Conservation (phyloP, 2,797 vertebrate genomes). For the Crocidura indochinensis region DNA sequence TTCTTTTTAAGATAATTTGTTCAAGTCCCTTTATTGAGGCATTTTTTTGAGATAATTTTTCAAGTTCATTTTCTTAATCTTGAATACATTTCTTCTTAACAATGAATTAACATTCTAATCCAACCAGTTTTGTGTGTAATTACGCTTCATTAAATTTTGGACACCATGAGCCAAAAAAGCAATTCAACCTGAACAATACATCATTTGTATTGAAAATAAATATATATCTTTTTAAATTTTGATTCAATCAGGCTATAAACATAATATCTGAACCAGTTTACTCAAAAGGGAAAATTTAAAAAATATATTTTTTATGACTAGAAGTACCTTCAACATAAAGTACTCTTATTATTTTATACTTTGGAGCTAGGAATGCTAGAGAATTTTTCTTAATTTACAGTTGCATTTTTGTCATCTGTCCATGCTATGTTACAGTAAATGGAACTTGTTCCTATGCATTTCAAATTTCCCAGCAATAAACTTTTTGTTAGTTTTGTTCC, state of each 20-base stretch:
- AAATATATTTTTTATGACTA: background rate
- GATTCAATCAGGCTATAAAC: background rate
- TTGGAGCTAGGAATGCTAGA: background rate
- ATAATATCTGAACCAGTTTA: no score
- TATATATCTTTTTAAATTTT: no score
- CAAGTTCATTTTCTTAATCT: no score
- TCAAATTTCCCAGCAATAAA: background rate
- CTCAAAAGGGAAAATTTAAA: no score
- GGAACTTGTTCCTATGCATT: background rate
- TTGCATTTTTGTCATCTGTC: background rate
- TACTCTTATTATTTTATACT: background rate
- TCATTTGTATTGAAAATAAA: background rate
- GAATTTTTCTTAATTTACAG: background rate
- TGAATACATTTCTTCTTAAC: no score
- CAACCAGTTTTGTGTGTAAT: background rate
- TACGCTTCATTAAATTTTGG: conserved; percentile 12
- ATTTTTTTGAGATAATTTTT: no score
- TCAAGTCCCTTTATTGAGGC: no score
- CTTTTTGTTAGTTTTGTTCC: background rate
- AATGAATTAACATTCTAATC: no score
- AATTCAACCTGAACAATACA: background rate
- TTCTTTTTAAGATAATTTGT: no score
- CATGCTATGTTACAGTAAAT: background rate
- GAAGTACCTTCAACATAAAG: background rate
- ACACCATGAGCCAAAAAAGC: background rate